Base-by-base conservation (phyloP, 2,888 invertebrate species). In the Arenicola marina region DNA sequence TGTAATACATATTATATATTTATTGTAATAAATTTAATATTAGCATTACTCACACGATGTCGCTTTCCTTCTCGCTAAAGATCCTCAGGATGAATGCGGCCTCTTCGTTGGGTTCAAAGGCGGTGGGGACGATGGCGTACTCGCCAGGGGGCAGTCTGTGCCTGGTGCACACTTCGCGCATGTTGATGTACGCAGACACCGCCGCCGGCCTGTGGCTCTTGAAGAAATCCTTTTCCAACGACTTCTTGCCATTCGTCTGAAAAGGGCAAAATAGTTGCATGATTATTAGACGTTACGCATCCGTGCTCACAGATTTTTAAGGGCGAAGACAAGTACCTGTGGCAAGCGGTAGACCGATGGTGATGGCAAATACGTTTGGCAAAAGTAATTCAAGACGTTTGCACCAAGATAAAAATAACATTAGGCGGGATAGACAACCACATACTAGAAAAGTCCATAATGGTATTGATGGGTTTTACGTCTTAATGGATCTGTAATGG, bases 71-170 rank as follows among this genome's bases (percentile, higher is more conserved):
- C 84, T 96, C 96, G 24, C 94, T 92, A 89, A 95, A 97, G 64
- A 95, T 91, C 73, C 97, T 87, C 56, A 98, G 86, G 68, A 97
- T 86, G 82, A 96, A 98, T 83, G 97, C 95, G 24, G 95, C 97
- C 78, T 96, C 95, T 78, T 96, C 93, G 71, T 94, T 90, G 0
- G 95, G 92, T 67, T 97, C 95, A 83, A 95, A 98, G 0, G 97
- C 96, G 51, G 95, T 95, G 2, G 97, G 97, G 57, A 97, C 89
- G 72, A 98, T 92, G 75, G 93, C 91, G 85, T 98, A 98, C 15
- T 89, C 88, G 33, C 97, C 97, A 0, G 93, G 94, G 1, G 93
- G 92, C 59, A 97, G 86, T 80, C 92, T 92, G 85, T 96, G 95
- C 31, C 97, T 90, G 71, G 88, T 89, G 76, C 90, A 91, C 62